Evolutionary conservation across 2,888 invertebrate genomes (phyloP).

Genomic region (Ophioninae sp.): DNA sequence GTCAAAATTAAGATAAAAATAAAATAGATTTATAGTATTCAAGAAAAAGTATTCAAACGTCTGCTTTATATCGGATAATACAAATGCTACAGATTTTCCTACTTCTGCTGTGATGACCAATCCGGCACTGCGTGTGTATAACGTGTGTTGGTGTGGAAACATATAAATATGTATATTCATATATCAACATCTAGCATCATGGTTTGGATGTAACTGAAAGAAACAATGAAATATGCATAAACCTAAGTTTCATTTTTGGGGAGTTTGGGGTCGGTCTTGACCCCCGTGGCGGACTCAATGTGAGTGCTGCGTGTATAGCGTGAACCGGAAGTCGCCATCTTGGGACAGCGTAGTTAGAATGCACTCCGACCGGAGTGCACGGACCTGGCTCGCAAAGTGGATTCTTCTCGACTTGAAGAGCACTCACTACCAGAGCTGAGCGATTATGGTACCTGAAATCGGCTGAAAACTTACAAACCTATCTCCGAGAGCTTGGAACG

Average conservation of each 20-base stretch:
- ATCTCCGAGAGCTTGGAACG: conserved; percentile 45
- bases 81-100: too few species aligned
- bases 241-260: conserved; percentile 97
- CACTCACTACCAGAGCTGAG: conserved; percentile 95
- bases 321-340: conserved; percentile 82
- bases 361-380: conserved; percentile 80
- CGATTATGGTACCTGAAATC: conserved; percentile 93
- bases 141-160: conserved; percentile 18
- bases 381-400: conserved; percentile 95
- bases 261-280: conserved; percentile 87
- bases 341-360: conserved; percentile 79
- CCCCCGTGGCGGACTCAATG: conserved; percentile 83
- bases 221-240: conserved; percentile 77
- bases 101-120: too few species aligned
- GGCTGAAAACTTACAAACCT: conserved; percentile 63
- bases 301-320: conserved; percentile 87
- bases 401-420: conserved; percentile 95
- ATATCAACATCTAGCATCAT: conserved; percentile 78
- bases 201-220: conserved; percentile 66
- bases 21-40: too few species aligned
- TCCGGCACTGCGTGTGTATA: too few species aligned
- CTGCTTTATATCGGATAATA: too few species aligned
- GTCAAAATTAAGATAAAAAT: too few species aligned
- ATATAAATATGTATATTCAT: conserved; percentile 13
- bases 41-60: too few species aligned